These are phyloP conservation scores for Punctoribates punctum DNA, from an alignment of 2,888 invertebrate genomes.

Conservation along the genomic window DNA sequence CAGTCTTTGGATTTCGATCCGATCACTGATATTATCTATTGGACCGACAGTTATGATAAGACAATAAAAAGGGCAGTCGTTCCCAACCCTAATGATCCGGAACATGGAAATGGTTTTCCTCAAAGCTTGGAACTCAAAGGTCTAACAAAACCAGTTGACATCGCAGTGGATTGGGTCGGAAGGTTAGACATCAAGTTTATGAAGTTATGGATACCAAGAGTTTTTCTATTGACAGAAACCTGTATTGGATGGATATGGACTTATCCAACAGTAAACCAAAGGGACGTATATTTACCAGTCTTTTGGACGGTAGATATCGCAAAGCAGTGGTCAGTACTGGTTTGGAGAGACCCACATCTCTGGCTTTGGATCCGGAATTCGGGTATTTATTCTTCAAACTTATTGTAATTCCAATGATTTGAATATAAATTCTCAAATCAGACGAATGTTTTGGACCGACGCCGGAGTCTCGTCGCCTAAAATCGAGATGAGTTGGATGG, in stretches of 20 bases:
- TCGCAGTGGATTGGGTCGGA: conserved; percentile 90
- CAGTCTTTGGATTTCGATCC: conserved; percentile 88
- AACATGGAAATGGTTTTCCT: conserved; percentile 73
- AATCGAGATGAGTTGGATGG: conserved; percentile 95
- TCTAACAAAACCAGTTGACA: conserved; percentile 75
- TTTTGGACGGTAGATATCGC: conserved; percentile 82
- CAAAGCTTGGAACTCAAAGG: conserved; percentile 77
- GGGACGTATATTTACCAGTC: conserved; percentile 73
- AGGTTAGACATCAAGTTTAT: conserved; percentile 57
- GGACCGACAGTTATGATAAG: conserved; percentile 88
- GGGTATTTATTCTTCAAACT: conserved; percentile 51
- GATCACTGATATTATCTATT: conserved; percentile 73
- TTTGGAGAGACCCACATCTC: conserved; percentile 78
- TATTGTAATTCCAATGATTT: background rate
- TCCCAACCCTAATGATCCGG: conserved; percentile 59
- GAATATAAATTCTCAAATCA: conserved; percentile 53
- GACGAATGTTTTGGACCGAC: conserved; percentile 88
- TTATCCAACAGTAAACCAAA: conserved; percentile 57
- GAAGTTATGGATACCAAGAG: background rate
- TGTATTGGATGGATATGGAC: conserved; percentile 90
- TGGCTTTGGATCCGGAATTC: conserved; percentile 69
- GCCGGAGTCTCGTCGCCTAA: conserved; percentile 77
- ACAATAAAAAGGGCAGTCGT: conserved; percentile 87
- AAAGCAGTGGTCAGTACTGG: conserved; percentile 67
- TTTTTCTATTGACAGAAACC: conserved; percentile 59